A percentile compares a stretch with the other conserved stretches of the same genome.
Evolutionary conservation across 2,888 invertebrate species (phyloP).

Genomic region (Melipona bicolor): DNA sequence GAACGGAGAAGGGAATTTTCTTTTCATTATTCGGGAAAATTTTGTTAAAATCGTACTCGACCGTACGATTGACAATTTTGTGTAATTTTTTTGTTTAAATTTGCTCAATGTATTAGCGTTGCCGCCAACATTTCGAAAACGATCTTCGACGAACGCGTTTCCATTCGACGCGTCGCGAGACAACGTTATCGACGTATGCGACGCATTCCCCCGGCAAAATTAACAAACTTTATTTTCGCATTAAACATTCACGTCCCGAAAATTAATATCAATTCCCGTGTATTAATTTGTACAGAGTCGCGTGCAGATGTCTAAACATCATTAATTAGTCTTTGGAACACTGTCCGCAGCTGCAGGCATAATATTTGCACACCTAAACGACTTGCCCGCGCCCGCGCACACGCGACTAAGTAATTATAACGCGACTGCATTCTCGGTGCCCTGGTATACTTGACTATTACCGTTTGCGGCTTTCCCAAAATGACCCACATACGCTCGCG

Average conservation of each 20-base stretch:
- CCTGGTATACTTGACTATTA: slow-evolving; percentile 11
- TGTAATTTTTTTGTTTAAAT: too few relatives aligned
- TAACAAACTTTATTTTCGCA: too few relatives aligned
- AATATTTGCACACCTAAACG: slow-evolving; percentile 25
- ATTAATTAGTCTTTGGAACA: slow-evolving; percentile 17
- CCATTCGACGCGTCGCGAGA: too few relatives aligned
- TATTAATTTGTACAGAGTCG: neutral
- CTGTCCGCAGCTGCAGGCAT: slow-evolving; percentile 1
- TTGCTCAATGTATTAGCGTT: too few relatives aligned
- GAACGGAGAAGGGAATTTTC: neutral
- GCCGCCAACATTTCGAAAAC: too few relatives aligned
- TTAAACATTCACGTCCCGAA: too few relatives aligned
- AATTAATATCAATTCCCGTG: neutral
- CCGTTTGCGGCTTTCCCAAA: slow-evolving; percentile 22
- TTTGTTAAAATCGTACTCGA: too few relatives aligned
- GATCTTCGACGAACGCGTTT: too few relatives aligned
- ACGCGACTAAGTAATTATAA: slow-evolving; percentile 34
- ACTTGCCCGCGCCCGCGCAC: slow-evolving; percentile 3
- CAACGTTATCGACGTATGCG: too few relatives aligned
- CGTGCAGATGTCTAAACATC: neutral
- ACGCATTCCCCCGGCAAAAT: too few relatives aligned
- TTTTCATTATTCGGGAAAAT: too few relatives aligned
- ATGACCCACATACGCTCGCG: slow-evolving; percentile 5
- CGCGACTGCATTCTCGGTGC: slow-evolving; percentile 14
- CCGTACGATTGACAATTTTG: too few relatives aligned